A percentile compares a stretch with the other conserved stretches of the same genome.
These are phyloP conservation scores for Setophaga kirtlandii DNA, from an alignment of 2,113 vertebrate species.

Conservation along the genomic window DNA sequence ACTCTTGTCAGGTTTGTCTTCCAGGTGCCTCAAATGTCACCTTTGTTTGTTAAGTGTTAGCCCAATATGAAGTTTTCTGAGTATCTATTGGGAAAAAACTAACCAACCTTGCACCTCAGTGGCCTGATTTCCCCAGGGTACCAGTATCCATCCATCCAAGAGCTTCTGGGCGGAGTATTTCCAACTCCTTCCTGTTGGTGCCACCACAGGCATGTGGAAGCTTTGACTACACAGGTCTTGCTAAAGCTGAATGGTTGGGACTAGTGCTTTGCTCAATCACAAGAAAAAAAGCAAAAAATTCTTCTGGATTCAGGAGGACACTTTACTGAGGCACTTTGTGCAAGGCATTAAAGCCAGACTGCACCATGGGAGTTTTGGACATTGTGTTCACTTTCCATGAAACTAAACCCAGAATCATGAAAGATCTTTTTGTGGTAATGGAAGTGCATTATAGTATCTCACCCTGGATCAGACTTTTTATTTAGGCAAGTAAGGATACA, in stretches of 20 bases:
- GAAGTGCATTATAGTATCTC: neutral
- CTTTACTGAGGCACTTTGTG: neutral
- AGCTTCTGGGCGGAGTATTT: neutral
- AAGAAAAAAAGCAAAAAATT: neutral
- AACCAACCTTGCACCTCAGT: neutral
- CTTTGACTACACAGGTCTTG: neutral
- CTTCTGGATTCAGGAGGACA: neutral
- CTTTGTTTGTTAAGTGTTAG: neutral
- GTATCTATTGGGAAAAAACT: rapidly evolving
- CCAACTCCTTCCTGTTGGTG: neutral
- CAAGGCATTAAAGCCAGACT: neutral
- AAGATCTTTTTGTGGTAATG: neutral
- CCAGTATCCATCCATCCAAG: neutral
- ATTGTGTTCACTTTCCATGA: neutral
- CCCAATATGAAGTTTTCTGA: constrained; percentile 22
- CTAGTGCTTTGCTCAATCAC: neutral
- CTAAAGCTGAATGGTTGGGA: neutral
- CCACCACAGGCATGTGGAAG: neutral
- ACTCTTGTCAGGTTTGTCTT: neutral
- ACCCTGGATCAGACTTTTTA: neutral
- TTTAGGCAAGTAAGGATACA: neutral
- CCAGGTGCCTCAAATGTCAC: constrained; percentile 37
- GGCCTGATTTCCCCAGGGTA: neutral
- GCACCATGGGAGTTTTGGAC: neutral
- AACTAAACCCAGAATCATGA: neutral